Percentiles rank a stretch among this genome's conserved stretches.
These are phyloP conservation scores for Gastrophysa polygoni DNA, from an alignment of 2,888 invertebrate species.

Conservation along the genomic window DNA sequence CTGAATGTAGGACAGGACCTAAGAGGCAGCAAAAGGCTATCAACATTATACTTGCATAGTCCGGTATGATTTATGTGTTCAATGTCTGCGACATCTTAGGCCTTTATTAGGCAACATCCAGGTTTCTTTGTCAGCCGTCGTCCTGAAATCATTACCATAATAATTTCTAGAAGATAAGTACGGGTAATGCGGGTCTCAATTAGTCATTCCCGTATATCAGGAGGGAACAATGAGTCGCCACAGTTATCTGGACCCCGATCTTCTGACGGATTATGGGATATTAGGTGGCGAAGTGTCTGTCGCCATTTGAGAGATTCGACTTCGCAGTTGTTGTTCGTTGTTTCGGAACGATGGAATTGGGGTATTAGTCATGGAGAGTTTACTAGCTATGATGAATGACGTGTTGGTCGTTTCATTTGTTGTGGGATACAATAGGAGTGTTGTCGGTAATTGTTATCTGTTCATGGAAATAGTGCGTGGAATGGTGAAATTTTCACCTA, in stretches of 20 bases:
- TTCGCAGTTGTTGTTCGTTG: neutral
- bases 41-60: too few species aligned
- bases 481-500: too few species aligned
- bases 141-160: constrained; percentile 25
- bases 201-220: neutral
- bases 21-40: too few species aligned
- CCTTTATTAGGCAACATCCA: too few species aligned
- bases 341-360: neutral
- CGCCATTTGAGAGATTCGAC: neutral
- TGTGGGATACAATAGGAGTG: neutral
- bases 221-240: constrained; percentile 7
- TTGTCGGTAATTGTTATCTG: neutral
- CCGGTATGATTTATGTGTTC: too few species aligned
- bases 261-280: neutral
- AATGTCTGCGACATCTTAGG: too few species aligned
- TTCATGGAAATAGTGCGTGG: too few species aligned
- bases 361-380: neutral
- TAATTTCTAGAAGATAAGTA: constrained; percentile 5
- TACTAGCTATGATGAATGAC: neutral
- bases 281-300: neutral
- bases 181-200: constrained; percentile 1
- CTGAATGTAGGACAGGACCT: too few species aligned
- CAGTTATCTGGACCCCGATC: constrained; percentile 4
- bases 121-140: constrained; percentile 26
- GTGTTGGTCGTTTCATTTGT: neutral